Base-by-base conservation (phyloP, 2,113 vertebrate species). In the Peromyscus maniculatus region DNA sequence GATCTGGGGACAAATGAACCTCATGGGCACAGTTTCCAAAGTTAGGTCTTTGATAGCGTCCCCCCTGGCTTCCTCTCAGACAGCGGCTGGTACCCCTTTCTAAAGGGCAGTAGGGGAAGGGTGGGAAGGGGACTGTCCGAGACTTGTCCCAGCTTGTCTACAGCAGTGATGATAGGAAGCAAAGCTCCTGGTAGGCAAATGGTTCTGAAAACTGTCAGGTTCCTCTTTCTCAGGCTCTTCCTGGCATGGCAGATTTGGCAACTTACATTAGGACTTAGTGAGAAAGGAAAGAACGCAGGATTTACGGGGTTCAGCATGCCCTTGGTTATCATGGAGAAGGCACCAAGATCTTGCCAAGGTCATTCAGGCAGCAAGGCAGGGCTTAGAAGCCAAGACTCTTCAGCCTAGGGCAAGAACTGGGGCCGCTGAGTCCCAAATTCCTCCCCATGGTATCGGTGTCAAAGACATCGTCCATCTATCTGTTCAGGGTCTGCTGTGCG, bases 1-100 rank as follows among this genome's bases (percentile, higher is more conserved):
- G 71, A 95, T 59, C 66, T 91, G 72, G 62, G 39, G 67, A 91
- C 91, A 95, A 59, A 16, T 46, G 82, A 86, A 55, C 74, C 46
- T 87, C 69, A 64, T 33, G 79, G 57, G n/a, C 49, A 71, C 1
- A 1, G n/a, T 78, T 96, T 64, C 55, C 28, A 57, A 49, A 92
- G 46, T 95, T 52, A 59, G 17, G 26, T 62, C 75, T 93, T 33
- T 64, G 86, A 91, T 89, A 89, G 46, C 55, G 36, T 57, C 39
- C 3, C 86, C 84, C 67, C 43, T 43, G 59, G 95, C 72, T 71
- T 49, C 59, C 46, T 95, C 80, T 86, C 57, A 55, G 86, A 46
- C 83, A 75, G 95, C 31, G 33, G 26, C 72, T 64, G 11, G 22
- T 66, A 92, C 91, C 52, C 0, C 24, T 71, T 97, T 84, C 83